These are phyloP conservation scores for Pseudomyrmex flavicornis DNA, from an alignment of 1,140 invertebrate species.

Conservation along the genomic window DNA sequence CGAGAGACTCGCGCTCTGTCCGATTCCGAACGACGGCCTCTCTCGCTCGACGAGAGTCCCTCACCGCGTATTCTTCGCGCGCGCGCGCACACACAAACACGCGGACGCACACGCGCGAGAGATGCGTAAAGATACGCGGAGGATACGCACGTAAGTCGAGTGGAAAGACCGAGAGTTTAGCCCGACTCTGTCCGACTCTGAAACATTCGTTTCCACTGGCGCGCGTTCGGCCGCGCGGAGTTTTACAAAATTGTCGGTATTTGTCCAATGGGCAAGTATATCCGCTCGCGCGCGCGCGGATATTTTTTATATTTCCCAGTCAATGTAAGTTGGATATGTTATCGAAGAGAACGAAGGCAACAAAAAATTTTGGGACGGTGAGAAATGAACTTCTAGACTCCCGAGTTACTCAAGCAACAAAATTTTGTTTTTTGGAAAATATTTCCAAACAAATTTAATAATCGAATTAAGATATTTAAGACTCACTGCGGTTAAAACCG, in stretches of 20 bases:
- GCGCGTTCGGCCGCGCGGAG: background rate
- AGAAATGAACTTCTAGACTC: no score
- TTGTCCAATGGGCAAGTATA: background rate
- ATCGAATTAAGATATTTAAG: no score
- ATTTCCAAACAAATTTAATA: no score
- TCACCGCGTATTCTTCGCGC: slow-evolving; percentile 30
- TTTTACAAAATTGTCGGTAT: background rate
- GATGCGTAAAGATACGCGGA: background rate
- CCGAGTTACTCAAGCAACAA: no score
- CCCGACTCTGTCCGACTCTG: slow-evolving; percentile 62
- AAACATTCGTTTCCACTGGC: slow-evolving; percentile 28
- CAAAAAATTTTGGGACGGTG: no score
- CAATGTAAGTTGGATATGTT: no score
- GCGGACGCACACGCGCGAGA: background rate
- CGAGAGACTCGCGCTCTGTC: slow-evolving; percentile 55
- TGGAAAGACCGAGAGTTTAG: slow-evolving; percentile 53
- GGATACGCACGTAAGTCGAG: slow-evolving; percentile 40
- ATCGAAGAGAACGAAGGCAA: no score
- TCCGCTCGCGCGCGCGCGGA: no score
- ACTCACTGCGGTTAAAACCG: no score
- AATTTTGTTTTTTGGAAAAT: no score
- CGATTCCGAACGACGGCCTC: background rate
- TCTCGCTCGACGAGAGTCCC: slow-evolving; percentile 47
- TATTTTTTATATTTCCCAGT: no score
- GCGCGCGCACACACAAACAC: background rate